phyloP scores from a whole-genome alignment of 2,888 invertebrate genomes.

The Apoderus coryli region DNA sequence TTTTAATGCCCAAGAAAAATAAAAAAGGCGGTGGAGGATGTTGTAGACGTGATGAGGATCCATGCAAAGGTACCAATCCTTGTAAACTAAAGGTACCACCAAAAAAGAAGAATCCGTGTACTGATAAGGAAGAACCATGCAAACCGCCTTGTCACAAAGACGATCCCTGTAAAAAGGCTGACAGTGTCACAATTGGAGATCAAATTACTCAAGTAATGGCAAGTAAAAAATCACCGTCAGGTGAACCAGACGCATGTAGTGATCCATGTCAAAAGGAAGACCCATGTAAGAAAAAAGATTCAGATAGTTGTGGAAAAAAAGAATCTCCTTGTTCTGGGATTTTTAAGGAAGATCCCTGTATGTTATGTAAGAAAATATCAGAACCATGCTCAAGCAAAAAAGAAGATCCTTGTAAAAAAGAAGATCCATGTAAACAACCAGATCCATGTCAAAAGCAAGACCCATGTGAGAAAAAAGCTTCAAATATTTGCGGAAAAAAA shows the following conservation, averaged over 20 bases:
- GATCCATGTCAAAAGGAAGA: conserved; percentile 13
- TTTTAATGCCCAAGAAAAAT: background rate
- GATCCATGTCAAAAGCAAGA: conserved; percentile 13
- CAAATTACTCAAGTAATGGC: conserved; percentile 14
- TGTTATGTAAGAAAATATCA: too few species aligned
- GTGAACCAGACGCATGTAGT: conserved; percentile 11
- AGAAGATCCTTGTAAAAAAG: conserved; percentile 14
- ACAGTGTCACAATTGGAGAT: conserved; percentile 14
- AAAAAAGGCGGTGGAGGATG: background rate
- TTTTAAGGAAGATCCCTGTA: too few species aligned
- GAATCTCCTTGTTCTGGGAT: too few species aligned
- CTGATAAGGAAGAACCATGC: conserved; percentile 14
- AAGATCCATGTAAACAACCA: conserved; percentile 14
- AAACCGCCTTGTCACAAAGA: conserved; percentile 11
- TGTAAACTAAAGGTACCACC: conserved; percentile 9
- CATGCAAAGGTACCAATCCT: conserved; percentile 11
- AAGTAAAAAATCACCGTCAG: too few species aligned
- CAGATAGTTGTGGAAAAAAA: too few species aligned
- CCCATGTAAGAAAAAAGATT: conserved; percentile 15
- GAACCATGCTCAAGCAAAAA: conserved; percentile 14
- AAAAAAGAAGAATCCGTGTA: conserved; percentile 10
- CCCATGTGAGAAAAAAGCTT: conserved; percentile 14
- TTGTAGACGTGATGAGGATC: conserved; percentile 13
- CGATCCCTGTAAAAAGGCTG: conserved; percentile 15
- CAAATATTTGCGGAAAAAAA: conserved; percentile 11